Evolutionary conservation across 1,140 invertebrate species (phyloP).

Genomic region (Pseudomyrmex flavicornis): DNA sequence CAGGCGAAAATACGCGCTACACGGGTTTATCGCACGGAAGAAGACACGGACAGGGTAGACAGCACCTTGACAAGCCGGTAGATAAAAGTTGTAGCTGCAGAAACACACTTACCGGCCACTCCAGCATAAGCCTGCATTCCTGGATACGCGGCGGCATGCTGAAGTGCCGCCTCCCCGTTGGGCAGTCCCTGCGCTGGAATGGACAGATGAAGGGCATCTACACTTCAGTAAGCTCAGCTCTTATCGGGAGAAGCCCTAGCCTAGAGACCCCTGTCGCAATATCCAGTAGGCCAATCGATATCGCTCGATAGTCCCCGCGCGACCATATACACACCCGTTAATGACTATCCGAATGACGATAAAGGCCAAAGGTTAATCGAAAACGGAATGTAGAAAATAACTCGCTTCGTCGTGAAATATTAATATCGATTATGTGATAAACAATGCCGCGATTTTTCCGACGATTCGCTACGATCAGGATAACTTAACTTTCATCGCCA

Average conservation of each 20-base stretch:
- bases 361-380: constrained; percentile 46
- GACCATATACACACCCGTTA: constrained; percentile 1
- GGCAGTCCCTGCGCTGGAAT: constrained; percentile 95
- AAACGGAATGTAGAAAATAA: constrained; percentile 26
- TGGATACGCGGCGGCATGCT: constrained; percentile 92
- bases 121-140: constrained; percentile 95
- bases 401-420: not conserved
- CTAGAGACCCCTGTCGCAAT: constrained; percentile 79
- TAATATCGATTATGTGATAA: not conserved
- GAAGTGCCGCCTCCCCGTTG: constrained; percentile 94
- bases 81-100: constrained; percentile 66
- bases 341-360: constrained; percentile 29
- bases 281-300: constrained; percentile 64
- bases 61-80: constrained; percentile 68
- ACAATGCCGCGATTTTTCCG: not conserved
- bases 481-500: not conserved
- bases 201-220: constrained; percentile 90
- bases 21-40: constrained; percentile 7
- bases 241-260: constrained; percentile 80
- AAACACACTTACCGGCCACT: constrained; percentile 94
- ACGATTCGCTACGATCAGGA: not conserved
- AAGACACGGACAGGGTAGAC: constrained; percentile 52
- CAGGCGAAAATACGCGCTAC: constrained; percentile 38
- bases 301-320: constrained; percentile 17
- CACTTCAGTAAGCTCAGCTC: constrained; percentile 86